Evolutionary conservation across 2,113 vertebrate species (phyloP).

Genomic region (Xiphophorus maculatus): DNA sequence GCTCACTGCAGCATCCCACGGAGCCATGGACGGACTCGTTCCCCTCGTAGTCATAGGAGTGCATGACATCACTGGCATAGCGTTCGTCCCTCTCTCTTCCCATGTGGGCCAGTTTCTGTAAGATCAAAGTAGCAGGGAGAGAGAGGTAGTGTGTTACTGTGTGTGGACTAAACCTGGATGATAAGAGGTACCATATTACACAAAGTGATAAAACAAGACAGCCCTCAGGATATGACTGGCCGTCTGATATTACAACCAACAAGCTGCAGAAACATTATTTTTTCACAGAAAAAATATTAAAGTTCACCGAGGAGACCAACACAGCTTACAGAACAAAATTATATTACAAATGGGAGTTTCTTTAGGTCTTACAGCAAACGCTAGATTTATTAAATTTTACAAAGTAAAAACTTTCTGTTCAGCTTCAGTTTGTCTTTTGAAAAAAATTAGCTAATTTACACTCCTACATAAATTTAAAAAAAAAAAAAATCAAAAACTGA

Average conservation of each 20-base stretch:
- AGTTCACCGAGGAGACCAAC: constrained; percentile 46
- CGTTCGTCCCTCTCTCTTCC: constrained; percentile 35
- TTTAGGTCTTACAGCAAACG: constrained; percentile 34
- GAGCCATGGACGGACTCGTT: constrained; percentile 87
- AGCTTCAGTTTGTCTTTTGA: neutral
- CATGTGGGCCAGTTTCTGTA: constrained; percentile 65
- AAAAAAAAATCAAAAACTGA: neutral
- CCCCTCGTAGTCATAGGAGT: constrained; percentile 88
- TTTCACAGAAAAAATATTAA: constrained; percentile 51
- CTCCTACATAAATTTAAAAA: neutral
- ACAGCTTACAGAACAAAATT: constrained; percentile 26
- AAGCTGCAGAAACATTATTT: constrained; percentile 35
- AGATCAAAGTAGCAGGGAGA: neutral
- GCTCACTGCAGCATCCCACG: constrained; percentile 90
- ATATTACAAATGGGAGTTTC: constrained; percentile 40
- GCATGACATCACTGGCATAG: constrained; percentile 84
- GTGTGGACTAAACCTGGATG: constrained; percentile 1
- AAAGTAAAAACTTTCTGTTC: constrained; percentile 28
- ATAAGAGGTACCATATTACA: constrained; percentile 14
- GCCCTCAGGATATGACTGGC: constrained; percentile 51
- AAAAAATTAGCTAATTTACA: neutral
- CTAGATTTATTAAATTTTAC: constrained; percentile 53
- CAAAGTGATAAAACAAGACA: constrained; percentile 20
- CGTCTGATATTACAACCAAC: constrained; percentile 48
- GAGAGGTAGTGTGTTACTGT: constrained; percentile 16